A percentile compares a stretch with the other conserved stretches of the same genome.
These are phyloP conservation scores for Xiphophorus birchmanni DNA, from an alignment of 2,797 vertebrate species.

Conservation along the genomic window DNA sequence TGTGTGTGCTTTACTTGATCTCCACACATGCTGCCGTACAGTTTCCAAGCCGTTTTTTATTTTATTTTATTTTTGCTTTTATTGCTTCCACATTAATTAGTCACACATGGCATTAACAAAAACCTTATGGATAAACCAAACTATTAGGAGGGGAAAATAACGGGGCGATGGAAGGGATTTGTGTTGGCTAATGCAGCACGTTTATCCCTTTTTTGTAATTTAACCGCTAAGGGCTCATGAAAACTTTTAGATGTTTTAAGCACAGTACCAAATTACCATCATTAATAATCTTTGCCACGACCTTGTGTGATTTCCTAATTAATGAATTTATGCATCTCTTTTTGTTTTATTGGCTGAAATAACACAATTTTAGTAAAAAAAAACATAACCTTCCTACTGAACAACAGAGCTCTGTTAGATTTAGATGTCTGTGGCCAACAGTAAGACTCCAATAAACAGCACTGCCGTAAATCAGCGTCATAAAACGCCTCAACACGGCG, in stretches of 20 bases:
- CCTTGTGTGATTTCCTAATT: not conserved
- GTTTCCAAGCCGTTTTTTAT: constrained; percentile 24
- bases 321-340: not conserved
- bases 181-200: not conserved
- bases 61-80: constrained; percentile 28
- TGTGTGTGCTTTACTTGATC: constrained; percentile 19
- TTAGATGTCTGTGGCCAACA: constrained; percentile 45
- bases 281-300: constrained; percentile 15
- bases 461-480: constrained; percentile 48
- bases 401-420: constrained; percentile 47
- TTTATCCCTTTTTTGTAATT: not conserved
- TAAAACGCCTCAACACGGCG: constrained; percentile 49
- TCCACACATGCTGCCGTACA: constrained; percentile 30
- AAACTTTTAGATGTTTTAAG: constrained; percentile 6
- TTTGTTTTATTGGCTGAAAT: not conserved
- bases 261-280: not conserved
- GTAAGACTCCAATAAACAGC: constrained; percentile 44
- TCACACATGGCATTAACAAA: constrained; percentile 52
- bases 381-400: constrained; percentile 1
- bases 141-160: constrained; percentile 26
- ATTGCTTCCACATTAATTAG: constrained; percentile 48
- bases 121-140: constrained; percentile 47
- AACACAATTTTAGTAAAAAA: constrained; percentile 8
- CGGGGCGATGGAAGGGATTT: constrained; percentile 19
- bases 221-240: not conserved